Evolutionary conservation across 1,140 invertebrate species (phyloP), one percentile per base, ranked within the genome.

Genomic region (Drosophila baimaii): DNA sequence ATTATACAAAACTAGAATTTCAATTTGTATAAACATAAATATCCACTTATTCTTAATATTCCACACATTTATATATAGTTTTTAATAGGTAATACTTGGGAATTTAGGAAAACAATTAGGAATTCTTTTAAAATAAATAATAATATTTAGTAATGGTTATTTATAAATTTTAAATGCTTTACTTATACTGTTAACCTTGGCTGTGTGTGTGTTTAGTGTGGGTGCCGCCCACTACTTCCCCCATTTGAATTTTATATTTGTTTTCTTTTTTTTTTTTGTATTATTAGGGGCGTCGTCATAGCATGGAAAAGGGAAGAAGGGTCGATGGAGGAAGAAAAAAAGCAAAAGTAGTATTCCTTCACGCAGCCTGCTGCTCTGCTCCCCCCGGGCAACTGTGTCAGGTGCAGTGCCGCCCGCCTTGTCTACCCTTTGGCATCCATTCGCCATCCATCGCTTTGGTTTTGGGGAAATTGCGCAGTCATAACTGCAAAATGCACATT

Each of bases 381-480:
- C 29, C 21, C 59, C 15, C 5, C 19, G 10, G 10, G 37, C 46
- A 52, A 58, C 44, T 58, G 55, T 66, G 73, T 76, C 73, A 76
- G 73, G 61, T 76, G 61, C 62, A 76, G 39, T 29, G 25, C 68
- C 29, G 13, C 23, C 44, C 8, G 13, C 15, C 8, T 25, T 8
- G 44, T 47, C 3, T 35, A 27, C 43, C 25, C 62, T 25, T n/a
- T 27, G 54, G 25, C 49, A 58, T 39, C 23, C 23, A 35, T 12
- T 12, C 49, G 10, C 33, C 23, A 17, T 21, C 35, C 49, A 17
- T 19, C 5, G 9, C 31, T 25, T 37, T 25, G 21, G 31, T 51
- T 33, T 43, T 47, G 51, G 29, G 46, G 37, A 19, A 64, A 68
- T 29, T 80, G 57, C 57, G 77, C 72, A 72, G 64, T 71, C 80